Evolutionary conservation across 2,797 vertebrate species (phyloP).

Genomic region (Limosa lapponica): DNA sequence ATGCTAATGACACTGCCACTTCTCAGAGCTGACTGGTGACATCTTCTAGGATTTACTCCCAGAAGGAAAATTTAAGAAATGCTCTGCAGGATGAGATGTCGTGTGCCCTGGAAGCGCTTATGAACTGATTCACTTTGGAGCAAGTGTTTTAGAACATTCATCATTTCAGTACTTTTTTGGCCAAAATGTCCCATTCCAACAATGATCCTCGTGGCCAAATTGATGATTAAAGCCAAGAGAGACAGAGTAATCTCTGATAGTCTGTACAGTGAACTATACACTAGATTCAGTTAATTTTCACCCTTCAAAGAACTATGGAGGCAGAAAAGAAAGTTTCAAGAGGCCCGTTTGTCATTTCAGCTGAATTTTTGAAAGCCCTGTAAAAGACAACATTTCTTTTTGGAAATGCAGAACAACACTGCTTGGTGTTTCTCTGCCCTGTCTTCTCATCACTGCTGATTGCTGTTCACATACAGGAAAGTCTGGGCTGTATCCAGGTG

Average conservation of each 20-base stretch:
- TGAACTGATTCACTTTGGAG: neutral
- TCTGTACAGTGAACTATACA: neutral
- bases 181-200: neutral
- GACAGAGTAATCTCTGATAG: neutral
- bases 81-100: neutral
- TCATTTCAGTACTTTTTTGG: neutral
- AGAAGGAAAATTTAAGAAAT: neutral
- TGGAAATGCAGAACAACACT: neutral
- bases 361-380: neutral
- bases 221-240: neutral
- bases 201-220: neutral
- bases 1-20: constrained; percentile 74
- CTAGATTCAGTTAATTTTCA: neutral
- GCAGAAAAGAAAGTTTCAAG: neutral
- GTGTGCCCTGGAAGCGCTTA: neutral
- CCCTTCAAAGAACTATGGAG: neutral
- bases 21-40: constrained; percentile 48
- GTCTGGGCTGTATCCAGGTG: fast-evolving
- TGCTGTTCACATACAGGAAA: neutral
- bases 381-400: neutral
- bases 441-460: neutral
- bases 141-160: neutral
- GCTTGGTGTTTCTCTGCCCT: neutral
- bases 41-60: constrained; percentile 27
- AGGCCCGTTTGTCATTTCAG: neutral